These are phyloP conservation scores for Podilymbus podiceps DNA, from an alignment of 2,113 vertebrate species.

Conservation along the genomic window DNA sequence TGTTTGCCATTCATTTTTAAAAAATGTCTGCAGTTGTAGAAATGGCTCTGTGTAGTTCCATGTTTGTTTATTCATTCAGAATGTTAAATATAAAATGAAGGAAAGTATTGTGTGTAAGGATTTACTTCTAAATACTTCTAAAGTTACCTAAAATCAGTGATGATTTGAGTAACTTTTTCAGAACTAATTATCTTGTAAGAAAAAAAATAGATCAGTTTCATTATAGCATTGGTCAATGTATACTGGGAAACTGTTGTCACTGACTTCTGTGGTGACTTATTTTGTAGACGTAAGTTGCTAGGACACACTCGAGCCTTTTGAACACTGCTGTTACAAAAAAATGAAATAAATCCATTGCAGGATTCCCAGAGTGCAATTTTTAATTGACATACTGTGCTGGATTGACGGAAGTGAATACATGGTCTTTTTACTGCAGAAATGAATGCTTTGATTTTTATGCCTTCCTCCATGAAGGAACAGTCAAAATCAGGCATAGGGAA, in stretches of 20 bases:
- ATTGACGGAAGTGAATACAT: not conserved
- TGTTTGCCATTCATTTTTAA: not conserved
- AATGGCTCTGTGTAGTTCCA: not conserved
- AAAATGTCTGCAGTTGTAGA: not conserved
- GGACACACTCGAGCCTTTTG: not conserved
- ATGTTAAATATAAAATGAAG: not conserved
- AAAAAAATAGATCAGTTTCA: not conserved
- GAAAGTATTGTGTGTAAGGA: not conserved
- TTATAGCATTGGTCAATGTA: not conserved
- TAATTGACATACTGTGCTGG: not conserved
- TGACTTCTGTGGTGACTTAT: not conserved
- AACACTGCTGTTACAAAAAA: not conserved
- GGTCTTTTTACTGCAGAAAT: not conserved
- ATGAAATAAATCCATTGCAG: not conserved
- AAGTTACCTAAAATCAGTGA: not conserved
- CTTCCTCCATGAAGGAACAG: conserved; percentile 9
- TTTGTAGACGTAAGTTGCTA: not conserved
- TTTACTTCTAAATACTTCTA: not conserved
- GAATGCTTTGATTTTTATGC: not conserved
- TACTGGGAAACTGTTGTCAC: not conserved
- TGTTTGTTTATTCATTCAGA: not conserved
- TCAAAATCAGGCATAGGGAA: not conserved
- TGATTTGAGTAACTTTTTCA: not conserved
- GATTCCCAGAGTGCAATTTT: not conserved
- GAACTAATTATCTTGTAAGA: not conserved